Evolutionary conservation across 2,888 invertebrate species (phyloP).

Genomic region (Argyresthia goedartella): DNA sequence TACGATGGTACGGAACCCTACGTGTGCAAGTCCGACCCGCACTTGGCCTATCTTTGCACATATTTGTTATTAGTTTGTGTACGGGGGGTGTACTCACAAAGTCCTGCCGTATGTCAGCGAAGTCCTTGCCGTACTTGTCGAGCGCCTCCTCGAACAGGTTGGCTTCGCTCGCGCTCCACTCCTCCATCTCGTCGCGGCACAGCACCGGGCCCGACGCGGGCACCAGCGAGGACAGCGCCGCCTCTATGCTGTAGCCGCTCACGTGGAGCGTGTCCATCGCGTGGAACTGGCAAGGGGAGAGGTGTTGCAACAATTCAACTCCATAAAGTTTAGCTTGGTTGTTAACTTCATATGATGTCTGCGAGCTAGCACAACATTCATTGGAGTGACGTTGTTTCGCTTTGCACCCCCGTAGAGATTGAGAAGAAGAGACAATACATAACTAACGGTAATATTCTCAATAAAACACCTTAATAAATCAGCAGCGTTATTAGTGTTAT

Average conservation of each 20-base stretch:
- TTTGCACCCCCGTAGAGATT: no score
- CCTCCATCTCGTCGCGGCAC: constrained; percentile 99
- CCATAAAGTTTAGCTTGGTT: not conserved
- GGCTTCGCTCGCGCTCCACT: constrained; percentile 99
- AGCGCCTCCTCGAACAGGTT: constrained; percentile 99
- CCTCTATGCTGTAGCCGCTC: constrained; percentile 91
- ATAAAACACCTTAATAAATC: no score
- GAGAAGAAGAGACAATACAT: no score
- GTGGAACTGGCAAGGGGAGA: constrained; percentile 79
- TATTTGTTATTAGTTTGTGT: no score
- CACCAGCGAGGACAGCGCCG: constrained; percentile 92
- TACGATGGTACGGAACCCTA: no score
- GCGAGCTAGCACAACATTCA: no score
- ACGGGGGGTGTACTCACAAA: constrained; percentile 81
- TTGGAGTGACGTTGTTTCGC: no score
- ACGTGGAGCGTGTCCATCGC: constrained; percentile 98
- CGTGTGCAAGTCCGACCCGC: no score
- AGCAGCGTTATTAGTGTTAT: no score
- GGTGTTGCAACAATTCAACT: not conserved
- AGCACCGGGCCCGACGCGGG: constrained; percentile 96
- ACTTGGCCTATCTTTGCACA: no score
- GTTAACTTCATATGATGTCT: no score
- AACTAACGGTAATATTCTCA: no score
- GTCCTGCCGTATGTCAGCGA: constrained; percentile 97
- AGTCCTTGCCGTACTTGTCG: constrained; percentile 98